phyloP scores from a whole-genome alignment of 2,797 vertebrate species.

The Distichodus sexfasciatus region DNA sequence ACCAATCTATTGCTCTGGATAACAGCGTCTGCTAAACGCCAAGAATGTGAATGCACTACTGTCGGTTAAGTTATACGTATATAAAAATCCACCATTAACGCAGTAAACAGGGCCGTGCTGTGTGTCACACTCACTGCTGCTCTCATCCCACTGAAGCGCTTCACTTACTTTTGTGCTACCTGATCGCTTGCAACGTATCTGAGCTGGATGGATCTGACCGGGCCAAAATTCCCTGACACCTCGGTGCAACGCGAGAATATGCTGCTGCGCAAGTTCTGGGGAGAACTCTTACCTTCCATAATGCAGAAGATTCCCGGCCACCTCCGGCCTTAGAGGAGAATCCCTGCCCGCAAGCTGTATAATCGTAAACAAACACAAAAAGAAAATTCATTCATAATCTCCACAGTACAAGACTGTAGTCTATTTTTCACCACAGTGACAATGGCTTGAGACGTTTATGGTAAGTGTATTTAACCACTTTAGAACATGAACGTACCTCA shows the following conservation, averaged over 20 bases:
- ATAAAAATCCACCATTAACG: constrained; percentile 4
- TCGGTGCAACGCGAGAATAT: neutral
- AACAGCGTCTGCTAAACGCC: too few relatives aligned
- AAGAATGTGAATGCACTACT: constrained; percentile 18
- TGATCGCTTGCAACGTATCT: constrained; percentile 20
- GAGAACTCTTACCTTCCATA: constrained; percentile 87
- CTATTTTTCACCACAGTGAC: neutral
- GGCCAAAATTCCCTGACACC: constrained; percentile 6
- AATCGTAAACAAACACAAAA: neutral
- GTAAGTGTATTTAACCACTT: neutral
- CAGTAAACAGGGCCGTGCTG: neutral
- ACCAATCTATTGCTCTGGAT: too few relatives aligned
- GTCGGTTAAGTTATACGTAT: constrained; percentile 25
- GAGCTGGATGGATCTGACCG: constrained; percentile 14
- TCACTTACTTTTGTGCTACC: constrained; percentile 33
- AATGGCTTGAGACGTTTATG: neutral
- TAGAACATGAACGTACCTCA: constrained; percentile 74
- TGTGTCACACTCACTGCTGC: constrained; percentile 12
- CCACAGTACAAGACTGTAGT: neutral
- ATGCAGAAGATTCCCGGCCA: constrained; percentile 93
- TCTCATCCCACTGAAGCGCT: constrained; percentile 23
- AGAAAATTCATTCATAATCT: neutral
- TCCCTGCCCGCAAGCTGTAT: constrained; percentile 91
- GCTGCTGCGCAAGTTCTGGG: neutral
- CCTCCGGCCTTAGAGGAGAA: constrained; percentile 91